Conservation (phyloP, 2,113 vertebrate genomes). For the Orycteropus afer region DNA sequence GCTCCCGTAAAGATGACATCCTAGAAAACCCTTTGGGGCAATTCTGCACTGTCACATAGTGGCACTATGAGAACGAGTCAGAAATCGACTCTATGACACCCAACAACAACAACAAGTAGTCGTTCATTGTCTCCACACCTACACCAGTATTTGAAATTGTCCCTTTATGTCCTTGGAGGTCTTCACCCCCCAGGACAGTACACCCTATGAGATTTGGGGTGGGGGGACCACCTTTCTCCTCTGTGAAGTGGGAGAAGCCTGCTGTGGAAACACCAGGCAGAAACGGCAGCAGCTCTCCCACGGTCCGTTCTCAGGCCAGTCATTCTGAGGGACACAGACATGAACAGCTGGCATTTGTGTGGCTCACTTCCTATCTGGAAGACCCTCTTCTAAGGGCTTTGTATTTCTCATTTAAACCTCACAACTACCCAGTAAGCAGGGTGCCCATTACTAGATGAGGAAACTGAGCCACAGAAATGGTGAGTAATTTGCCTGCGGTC, state of each 20-base stretch:
- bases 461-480: background rate
- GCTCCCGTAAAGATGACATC: too few species aligned
- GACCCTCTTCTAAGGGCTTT: background rate
- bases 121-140: background rate
- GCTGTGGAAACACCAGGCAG: background rate
- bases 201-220: background rate
- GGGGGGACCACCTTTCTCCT: background rate
- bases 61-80: too few species aligned
- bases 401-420: background rate
- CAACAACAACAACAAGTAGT: too few species aligned
- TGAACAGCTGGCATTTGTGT: rapidly evolving
- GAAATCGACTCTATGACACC: too few species aligned
- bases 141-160: background rate
- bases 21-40: too few species aligned
- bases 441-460: background rate
- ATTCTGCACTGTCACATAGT: too few species aligned
- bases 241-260: background rate
- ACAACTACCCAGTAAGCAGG: background rate
- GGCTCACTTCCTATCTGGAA: background rate
- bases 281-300: background rate
- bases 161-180: background rate
- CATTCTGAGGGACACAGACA: background rate
- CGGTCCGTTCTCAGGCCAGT: background rate
- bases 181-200: background rate
- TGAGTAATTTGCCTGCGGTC: background rate